phyloP scores from a whole-genome alignment of 2,113 vertebrate genomes.

The Cryptotis parvus region DNA sequence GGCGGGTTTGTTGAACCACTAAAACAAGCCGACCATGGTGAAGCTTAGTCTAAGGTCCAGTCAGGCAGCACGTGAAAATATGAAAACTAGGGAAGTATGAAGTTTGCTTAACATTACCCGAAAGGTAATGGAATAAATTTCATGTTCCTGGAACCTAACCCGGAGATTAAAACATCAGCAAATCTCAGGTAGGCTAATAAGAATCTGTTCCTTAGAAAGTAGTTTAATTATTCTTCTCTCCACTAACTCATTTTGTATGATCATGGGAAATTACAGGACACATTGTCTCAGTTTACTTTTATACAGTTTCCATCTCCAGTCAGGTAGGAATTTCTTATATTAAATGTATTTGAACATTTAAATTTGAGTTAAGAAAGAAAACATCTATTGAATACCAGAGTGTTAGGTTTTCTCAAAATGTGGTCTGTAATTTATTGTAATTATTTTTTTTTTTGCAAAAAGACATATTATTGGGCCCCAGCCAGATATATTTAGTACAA shows the following conservation, averaged over 20 bases:
- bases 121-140: neutral
- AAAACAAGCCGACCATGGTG: constrained; percentile 73
- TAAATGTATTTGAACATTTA: neutral
- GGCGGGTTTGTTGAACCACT: constrained; percentile 83
- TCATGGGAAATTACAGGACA: neutral
- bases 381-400: neutral
- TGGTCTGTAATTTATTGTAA: neutral
- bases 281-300: constrained; percentile 31
- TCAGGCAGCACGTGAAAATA: constrained; percentile 72
- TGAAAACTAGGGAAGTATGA: constrained; percentile 62
- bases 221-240: constrained; percentile 50
- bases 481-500: neutral
- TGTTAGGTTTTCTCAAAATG: neutral
- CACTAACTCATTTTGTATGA: neutral
- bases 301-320: neutral
- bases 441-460: constrained; percentile 30
- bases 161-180: constrained; percentile 13
- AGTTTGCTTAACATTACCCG: constrained; percentile 51
- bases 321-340: constrained; percentile 39
- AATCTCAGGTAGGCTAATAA: constrained; percentile 49
- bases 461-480: fast-evolving
- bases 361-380: neutral
- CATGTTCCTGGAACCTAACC: constrained; percentile 17
- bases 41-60: constrained; percentile 59
- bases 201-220: neutral